A percentile compares a stretch with the other conserved stretches of the same genome.
Conservation (phyloP, 2,113 vertebrate species). For the Pristiophorus japonicus region DNA sequence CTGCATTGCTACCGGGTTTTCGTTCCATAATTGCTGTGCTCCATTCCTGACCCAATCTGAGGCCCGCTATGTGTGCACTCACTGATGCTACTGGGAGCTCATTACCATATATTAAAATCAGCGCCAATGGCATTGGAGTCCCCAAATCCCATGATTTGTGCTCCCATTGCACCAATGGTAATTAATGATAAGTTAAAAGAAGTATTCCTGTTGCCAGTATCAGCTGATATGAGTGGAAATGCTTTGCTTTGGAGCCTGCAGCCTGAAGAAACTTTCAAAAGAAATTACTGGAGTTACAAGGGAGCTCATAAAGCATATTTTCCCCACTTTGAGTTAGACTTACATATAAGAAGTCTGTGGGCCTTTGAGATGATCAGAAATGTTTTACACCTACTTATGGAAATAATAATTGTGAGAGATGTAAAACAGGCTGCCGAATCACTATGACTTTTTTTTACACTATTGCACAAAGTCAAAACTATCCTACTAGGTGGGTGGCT, state of each 20-base stretch:
- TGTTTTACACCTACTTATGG: neutral
- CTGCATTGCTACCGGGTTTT: constrained; percentile 20
- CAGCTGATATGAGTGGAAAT: neutral
- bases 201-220: constrained; percentile 23
- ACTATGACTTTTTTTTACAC: neutral
- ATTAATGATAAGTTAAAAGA: constrained; percentile 35
- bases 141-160: constrained; percentile 31
- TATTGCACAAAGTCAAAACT: neutral
- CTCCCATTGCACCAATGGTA: constrained; percentile 30
- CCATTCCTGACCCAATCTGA: constrained; percentile 28
- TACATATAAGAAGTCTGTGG: neutral
- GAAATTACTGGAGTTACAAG: neutral
- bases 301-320: neutral
- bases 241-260: constrained; percentile 18
- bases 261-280: constrained; percentile 1
- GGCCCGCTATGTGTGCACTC: neutral
- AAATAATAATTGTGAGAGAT: neutral
- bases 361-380: neutral
- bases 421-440: neutral
- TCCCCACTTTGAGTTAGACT: neutral
- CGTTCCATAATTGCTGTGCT: neutral
- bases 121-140: constrained; percentile 32
- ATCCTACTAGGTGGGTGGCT: neutral
- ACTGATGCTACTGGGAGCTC: constrained; percentile 13
- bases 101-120: constrained; percentile 35